Evolutionary conservation across 2,113 vertebrate species (phyloP).

Genomic region (Patagioenas fasciata): DNA sequence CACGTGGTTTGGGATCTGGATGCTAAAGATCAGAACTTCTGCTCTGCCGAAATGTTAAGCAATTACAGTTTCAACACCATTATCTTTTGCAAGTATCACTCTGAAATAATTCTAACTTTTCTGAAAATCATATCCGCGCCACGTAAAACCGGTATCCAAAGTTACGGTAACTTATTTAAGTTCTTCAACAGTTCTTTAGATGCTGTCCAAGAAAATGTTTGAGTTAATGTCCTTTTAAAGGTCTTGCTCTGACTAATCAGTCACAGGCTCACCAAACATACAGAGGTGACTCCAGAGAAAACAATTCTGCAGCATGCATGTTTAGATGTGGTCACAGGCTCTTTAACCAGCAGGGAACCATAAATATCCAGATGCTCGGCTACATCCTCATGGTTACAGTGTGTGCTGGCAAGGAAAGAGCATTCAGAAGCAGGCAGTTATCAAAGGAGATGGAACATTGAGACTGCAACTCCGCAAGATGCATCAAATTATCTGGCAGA

Average conservation of each 20-base stretch:
- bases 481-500: not conserved
- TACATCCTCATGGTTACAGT: slow-evolving; percentile 35
- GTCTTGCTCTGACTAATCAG: not conserved
- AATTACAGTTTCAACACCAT: not conserved
- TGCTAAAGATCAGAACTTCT: not conserved
- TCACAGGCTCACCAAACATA: not conserved
- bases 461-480: not conserved
- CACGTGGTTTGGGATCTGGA: not conserved
- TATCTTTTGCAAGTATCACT: not conserved
- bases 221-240: not conserved
- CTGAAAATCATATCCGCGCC: not conserved
- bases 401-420: slow-evolving; percentile 29
- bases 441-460: not conserved
- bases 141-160: not conserved
- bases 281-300: slow-evolving; percentile 37
- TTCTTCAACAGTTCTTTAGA: not conserved
- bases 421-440: not conserved
- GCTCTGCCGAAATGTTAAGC: not conserved
- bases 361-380: slow-evolving; percentile 41
- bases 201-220: not conserved
- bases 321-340: slow-evolving; percentile 36
- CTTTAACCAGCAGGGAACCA: slow-evolving; percentile 45
- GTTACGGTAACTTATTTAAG: not conserved
- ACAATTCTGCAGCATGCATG: not conserved
- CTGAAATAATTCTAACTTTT: not conserved